Evolutionary conservation across 2,797 vertebrate species (phyloP), one percentile per base, ranked within the genome.

Genomic region (Salmo trutta): DNA sequence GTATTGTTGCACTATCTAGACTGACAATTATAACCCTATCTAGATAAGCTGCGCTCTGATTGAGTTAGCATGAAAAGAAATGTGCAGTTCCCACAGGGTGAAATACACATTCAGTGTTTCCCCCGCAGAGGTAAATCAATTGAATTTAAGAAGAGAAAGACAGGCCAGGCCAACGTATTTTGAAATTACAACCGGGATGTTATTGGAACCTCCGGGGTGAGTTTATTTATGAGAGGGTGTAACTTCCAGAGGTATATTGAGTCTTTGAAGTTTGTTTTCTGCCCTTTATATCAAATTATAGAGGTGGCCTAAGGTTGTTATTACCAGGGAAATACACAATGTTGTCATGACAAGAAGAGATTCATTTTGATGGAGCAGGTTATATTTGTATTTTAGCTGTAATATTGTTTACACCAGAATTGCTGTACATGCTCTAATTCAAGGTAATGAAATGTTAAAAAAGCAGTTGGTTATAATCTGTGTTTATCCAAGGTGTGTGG

Each of bases 401-500:
- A 64, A 27, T 64, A 24, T 24, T 1, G 65, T 16, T 29, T 67
- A 67, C 5, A 67, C 17, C 29, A 0, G 15, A 33, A 29, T 33
- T 16, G 17, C 65, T 4, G 1, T 7, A n/a, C 67, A 41, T 31
- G 67, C 27, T 36, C 16, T 36, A 68, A 69, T 69, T 31, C 68
- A 24, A 41, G 12, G 36, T 70, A 70, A 70, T 47, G 17, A 41
- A 47, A 67, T 67, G 17, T 68, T 68, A 3, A 41, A 70, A 36
- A n/a, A 31, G 31, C 36, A 33, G 33, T 19, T n/a, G 52, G 16
- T 53, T 73, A 21, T 66, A 73, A 3, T 33, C 59, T 79, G 75
- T 79, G 77, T 75, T 83, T 75, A 79, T 75, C 77, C 64, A 24
- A 21, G 68, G 5, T 70, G 36, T 51, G 36, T 51, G 41, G 69